These are phyloP conservation scores for Coecobrya sp. DNA, from an alignment of 2,888 invertebrate species.

Conservation along the genomic window DNA sequence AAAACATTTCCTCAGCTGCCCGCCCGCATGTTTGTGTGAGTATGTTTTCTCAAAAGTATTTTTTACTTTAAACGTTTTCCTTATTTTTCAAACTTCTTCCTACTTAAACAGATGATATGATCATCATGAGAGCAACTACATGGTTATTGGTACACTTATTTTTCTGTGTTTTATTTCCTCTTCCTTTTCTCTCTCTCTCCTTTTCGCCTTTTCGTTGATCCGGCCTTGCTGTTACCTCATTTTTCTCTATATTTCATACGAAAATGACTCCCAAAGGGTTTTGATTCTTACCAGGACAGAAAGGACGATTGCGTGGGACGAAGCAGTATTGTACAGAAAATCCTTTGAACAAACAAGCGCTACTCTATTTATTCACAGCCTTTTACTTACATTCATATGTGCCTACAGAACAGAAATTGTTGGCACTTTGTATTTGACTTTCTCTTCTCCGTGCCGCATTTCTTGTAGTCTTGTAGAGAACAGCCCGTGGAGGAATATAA, in stretches of 20 bases:
- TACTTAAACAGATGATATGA: constrained; percentile 25
- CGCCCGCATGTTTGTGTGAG: not conserved
- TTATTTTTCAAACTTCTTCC: not conserved
- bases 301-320: not conserved
- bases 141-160: no score
- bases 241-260: not conserved
- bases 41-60: constrained; percentile 1
- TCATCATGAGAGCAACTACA: not conserved
- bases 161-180: not conserved
- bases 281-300: not conserved
- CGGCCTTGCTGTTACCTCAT: not conserved
- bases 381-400: not conserved
- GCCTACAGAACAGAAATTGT: not conserved
- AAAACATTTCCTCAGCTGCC: not conserved
- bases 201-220: not conserved
- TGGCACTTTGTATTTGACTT: no score
- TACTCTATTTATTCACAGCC: not conserved
- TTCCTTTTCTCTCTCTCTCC: not conserved
- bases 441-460: no score
- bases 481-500: no score
- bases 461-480: no score
- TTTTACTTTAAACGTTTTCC: not conserved
- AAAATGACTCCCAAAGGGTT: not conserved
- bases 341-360: constrained; percentile 33
- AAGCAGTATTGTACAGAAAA: not conserved